These are phyloP conservation scores for Nebria ingens DNA, from an alignment of 1,140 invertebrate species.

Conservation along the genomic window DNA sequence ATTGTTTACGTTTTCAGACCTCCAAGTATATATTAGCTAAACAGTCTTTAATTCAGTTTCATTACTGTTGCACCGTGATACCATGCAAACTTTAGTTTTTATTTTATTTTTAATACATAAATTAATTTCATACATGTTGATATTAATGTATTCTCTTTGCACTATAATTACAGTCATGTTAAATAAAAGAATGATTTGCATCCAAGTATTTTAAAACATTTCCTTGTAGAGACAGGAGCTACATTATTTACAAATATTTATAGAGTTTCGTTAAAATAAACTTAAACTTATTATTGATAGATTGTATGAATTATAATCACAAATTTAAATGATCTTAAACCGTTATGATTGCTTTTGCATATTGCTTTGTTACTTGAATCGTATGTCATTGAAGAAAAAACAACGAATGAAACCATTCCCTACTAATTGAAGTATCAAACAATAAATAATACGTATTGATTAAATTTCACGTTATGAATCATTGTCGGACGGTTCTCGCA, in stretches of 20 bases:
- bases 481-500: not conserved
- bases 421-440: constrained; percentile 7
- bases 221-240: too few species aligned
- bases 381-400: too few species aligned
- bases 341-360: not conserved
- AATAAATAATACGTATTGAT: not conserved
- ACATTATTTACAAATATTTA: too few species aligned
- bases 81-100: not conserved
- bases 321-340: not conserved
- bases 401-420: not conserved
- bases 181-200: not conserved
- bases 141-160: not conserved
- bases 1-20: constrained; percentile 11
- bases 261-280: too few species aligned
- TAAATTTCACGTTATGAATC: constrained; percentile 3
- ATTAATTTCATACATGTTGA: not conserved
- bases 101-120: not conserved
- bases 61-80: too few species aligned
- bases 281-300: not conserved
- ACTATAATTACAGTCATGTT: too few species aligned
- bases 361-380: not conserved
- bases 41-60: not conserved
- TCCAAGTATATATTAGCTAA: not conserved
- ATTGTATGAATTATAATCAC: not conserved
- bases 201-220: too few species aligned